Evolutionary conservation across 2,113 vertebrate species (phyloP).

Genomic region (Talpa occidentalis): DNA sequence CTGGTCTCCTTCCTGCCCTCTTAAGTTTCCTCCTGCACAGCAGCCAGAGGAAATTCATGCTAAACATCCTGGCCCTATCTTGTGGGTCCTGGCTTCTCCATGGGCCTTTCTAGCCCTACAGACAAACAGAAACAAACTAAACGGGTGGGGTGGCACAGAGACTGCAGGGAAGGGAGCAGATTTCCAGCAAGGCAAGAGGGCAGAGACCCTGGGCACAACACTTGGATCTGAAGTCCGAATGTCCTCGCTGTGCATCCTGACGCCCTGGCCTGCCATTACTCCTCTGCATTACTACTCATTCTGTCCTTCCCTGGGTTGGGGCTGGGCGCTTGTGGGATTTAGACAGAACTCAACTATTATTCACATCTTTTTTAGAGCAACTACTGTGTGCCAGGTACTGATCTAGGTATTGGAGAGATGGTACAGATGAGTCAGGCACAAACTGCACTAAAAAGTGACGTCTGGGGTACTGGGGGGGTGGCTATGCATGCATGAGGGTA

Average conservation of each 20-base stretch:
- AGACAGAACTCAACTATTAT: not conserved
- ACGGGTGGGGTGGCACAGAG: no score
- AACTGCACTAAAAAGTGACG: not conserved
- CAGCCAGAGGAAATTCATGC: not conserved
- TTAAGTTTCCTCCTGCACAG: not conserved
- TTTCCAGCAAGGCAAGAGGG: not conserved
- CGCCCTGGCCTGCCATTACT: not conserved
- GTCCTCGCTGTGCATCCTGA: not conserved
- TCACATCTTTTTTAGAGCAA: not conserved
- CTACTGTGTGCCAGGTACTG: not conserved
- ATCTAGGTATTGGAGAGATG: not conserved
- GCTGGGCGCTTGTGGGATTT: not conserved
- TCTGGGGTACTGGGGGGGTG: rapidly evolving
- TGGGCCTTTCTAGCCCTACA: not conserved
- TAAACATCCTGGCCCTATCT: not conserved
- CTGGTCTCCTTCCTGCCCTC: not conserved
- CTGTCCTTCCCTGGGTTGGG: no score
- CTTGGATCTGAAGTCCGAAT: not conserved
- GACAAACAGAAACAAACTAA: not conserved
- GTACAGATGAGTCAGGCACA: not conserved
- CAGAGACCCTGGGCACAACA: not conserved
- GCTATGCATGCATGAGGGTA: rapidly evolving
- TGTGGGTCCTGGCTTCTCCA: not conserved
- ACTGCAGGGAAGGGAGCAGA: not conserved
- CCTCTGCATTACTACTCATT: not conserved